A percentile compares a stretch with the other conserved stretches of the same genome.
These are phyloP conservation scores for Stichopus horrens DNA, from an alignment of 53 echinoderm and acorn worm species.

Conservation along the genomic window DNA sequence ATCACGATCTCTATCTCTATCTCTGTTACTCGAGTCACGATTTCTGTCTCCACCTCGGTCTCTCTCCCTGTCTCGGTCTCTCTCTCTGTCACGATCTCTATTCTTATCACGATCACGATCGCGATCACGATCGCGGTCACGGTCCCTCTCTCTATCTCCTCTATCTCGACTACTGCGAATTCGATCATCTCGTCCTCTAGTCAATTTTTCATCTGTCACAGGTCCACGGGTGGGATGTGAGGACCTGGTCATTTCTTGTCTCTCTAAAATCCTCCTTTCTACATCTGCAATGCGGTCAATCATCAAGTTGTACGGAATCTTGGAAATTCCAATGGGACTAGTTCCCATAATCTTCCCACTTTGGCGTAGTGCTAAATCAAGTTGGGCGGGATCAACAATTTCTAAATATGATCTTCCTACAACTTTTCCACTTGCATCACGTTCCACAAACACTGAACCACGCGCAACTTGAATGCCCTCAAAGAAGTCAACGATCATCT, in stretches of 20 bases:
- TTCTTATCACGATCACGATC: constrained; percentile 13
- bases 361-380: constrained; percentile 55
- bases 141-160: constrained; percentile 46
- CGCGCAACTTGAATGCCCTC: constrained; percentile 58
- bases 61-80: constrained; percentile 51
- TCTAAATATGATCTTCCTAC: constrained; percentile 67
- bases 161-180: constrained; percentile 41
- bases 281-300: constrained; percentile 51
- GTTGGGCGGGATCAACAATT: constrained; percentile 53
- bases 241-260: background rate
- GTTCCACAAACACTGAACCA: constrained; percentile 64
- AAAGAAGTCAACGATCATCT: constrained; percentile 71
- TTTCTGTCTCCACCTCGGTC: constrained; percentile 52
- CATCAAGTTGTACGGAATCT: constrained; percentile 60
- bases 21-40: constrained; percentile 47
- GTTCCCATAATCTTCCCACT: constrained; percentile 56
- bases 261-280: constrained; percentile 44
- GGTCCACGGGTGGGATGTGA: constrained; percentile 8
- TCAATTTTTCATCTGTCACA: constrained; percentile 22
- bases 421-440: constrained; percentile 50
- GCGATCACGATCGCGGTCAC: constrained; percentile 33
- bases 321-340: constrained; percentile 44
- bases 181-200: constrained; percentile 17
- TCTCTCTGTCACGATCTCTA: constrained; percentile 48
- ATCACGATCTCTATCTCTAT: constrained; percentile 29